These are phyloP conservation scores for Nannoperca obscura DNA, from an alignment of 2,797 vertebrate genomes.

Conservation along the genomic window DNA sequence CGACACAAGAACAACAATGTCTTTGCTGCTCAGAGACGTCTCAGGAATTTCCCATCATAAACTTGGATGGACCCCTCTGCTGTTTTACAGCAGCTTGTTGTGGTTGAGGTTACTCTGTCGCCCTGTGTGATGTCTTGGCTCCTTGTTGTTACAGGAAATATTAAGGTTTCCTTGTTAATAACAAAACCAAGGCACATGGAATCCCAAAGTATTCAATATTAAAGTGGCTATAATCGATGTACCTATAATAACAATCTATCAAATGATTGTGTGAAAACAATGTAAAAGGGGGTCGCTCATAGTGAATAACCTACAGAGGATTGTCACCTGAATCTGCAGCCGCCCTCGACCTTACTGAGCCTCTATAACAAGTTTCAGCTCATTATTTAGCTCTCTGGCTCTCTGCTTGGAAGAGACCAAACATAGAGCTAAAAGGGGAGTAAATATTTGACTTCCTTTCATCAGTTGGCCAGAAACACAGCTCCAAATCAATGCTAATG, in stretches of 20 bases:
- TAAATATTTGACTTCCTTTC: too few species aligned
- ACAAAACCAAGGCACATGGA: background rate
- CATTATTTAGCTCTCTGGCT: background rate
- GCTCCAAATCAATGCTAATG: too few species aligned
- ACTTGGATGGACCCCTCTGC: background rate
- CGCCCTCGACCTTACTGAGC: background rate
- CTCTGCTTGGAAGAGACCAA: too few species aligned
- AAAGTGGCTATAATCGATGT: too few species aligned
- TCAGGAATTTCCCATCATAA: slow-evolving; percentile 45
- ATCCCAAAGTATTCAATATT: too few species aligned
- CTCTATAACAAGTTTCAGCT: background rate
- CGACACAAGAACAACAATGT: slow-evolving; percentile 18
- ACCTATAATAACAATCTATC: too few species aligned
- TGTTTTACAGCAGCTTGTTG: slow-evolving; percentile 1
- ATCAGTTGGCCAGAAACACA: too few species aligned
- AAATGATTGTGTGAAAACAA: too few species aligned
- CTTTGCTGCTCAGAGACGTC: background rate
- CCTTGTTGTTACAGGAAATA: background rate
- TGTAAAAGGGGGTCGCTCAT: background rate
- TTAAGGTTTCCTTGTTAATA: background rate
- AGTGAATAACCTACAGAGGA: background rate
- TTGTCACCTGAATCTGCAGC: background rate
- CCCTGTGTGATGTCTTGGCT: background rate
- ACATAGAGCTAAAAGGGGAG: too few species aligned
- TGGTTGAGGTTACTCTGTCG: background rate